Percentiles rank a stretch among this genome's conserved stretches.
Conservation (phyloP, 2,113 vertebrate genomes). For the Galeopterus variegatus region DNA sequence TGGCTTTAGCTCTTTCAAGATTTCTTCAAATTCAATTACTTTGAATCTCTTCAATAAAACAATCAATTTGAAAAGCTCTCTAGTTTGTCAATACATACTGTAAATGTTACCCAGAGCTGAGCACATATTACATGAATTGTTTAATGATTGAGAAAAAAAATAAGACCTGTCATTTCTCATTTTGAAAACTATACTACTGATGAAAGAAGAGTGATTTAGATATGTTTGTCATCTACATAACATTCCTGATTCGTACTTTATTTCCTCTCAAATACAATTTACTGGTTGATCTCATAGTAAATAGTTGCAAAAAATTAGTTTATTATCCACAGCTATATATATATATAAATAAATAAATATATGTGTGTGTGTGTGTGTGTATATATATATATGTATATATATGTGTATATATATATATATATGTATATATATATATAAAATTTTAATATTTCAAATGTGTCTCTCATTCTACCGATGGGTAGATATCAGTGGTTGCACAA, state of each 20-base stretch:
- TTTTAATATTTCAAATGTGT: conserved; percentile 46
- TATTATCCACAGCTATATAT: conserved; percentile 41
- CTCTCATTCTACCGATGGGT: not conserved
- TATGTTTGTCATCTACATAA: not conserved
- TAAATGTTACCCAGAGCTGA: not conserved
- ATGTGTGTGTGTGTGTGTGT: no score
- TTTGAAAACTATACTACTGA: not conserved
- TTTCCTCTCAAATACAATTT: conserved; percentile 41
- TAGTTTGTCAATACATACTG: not conserved
- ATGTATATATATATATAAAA: conserved; percentile 48
- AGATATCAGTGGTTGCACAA: conserved; percentile 39
- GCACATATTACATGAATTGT: not conserved
- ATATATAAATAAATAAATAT: no score
- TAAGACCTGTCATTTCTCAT: not conserved
- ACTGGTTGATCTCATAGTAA: not conserved
- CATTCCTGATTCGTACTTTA: not conserved
- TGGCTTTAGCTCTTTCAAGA: not conserved
- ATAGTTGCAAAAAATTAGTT: conserved; percentile 27
- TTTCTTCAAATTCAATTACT: not conserved
- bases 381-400: not conserved
- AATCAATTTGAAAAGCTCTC: not conserved
- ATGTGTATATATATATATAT: not conserved
- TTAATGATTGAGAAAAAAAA: not conserved
- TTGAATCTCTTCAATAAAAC: not conserved
- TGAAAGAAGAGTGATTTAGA: not conserved